Evolutionary conservation across 2,113 vertebrate species (phyloP).

Genomic region (Aegithalos caudatus): DNA sequence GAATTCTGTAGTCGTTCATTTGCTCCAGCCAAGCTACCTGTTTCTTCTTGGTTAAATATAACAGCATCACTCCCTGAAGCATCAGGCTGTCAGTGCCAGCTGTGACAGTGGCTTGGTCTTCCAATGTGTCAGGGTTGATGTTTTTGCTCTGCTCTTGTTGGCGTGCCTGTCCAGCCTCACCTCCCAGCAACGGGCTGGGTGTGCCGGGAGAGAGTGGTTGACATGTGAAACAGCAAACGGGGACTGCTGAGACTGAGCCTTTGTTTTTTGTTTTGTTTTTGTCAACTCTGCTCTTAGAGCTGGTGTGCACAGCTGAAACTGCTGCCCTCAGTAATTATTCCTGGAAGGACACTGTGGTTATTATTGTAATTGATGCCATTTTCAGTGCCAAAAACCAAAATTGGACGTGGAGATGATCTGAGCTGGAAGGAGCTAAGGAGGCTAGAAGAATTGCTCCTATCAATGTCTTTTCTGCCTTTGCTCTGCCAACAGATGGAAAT

Average conservation of each 20-base stretch:
- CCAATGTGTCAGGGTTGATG: background rate
- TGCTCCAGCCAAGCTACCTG: background rate
- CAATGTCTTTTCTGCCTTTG: background rate
- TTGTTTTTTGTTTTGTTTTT: background rate
- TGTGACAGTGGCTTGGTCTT: background rate
- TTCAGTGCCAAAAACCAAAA: background rate
- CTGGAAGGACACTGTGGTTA: background rate
- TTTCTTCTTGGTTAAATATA: background rate
- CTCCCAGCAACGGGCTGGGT: conserved; percentile 15
- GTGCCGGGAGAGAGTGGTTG: background rate
- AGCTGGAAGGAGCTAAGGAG: background rate
- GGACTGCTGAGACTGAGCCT: background rate
- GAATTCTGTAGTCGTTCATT: background rate
- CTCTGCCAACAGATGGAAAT: background rate
- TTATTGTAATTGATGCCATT: background rate
- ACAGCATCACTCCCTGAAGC: background rate
- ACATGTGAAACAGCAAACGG: background rate
- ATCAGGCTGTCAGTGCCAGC: background rate
- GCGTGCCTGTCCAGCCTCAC: background rate
- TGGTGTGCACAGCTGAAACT: background rate
- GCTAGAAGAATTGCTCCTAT: background rate
- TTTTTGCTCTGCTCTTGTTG: background rate
- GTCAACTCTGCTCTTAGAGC: background rate
- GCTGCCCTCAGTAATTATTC: background rate
- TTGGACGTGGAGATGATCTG: background rate